Evolutionary conservation across 2,888 invertebrate genomes (phyloP).

Genomic region (Sisyra terminalis): DNA sequence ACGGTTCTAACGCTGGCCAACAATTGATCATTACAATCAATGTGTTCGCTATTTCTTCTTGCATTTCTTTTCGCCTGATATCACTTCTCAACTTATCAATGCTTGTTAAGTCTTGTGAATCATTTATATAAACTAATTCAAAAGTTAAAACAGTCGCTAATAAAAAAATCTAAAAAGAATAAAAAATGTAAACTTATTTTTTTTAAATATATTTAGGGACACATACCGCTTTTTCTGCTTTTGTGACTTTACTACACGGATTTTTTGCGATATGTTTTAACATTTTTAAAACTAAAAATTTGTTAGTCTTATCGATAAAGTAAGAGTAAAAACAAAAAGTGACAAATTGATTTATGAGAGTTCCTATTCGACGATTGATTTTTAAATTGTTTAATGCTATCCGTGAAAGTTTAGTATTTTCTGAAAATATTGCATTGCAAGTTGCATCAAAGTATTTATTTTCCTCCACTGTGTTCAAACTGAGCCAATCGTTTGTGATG

Average conservation of each 20-base stretch:
- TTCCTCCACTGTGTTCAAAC: not conserved
- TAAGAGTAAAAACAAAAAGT: not conserved
- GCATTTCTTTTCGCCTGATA: not conserved
- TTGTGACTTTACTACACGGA: not conserved
- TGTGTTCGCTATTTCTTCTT: not conserved
- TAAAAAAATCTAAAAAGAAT: not conserved
- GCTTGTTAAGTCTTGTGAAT: not conserved
- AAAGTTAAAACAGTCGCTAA: not conserved
- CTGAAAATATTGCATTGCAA: not conserved
- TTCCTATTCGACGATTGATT: not conserved
- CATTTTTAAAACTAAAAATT: not conserved
- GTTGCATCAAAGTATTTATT: not conserved
- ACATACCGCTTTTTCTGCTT: constrained; percentile 3
- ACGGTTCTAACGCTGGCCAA: not conserved
- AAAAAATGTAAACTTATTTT: not conserved
- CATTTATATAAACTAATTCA: not conserved
- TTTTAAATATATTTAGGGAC: not conserved
- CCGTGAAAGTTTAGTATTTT: not conserved
- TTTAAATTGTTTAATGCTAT: constrained; percentile 3
- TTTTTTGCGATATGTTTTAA: not conserved
- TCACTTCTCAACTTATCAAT: not conserved
- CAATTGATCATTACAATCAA: not conserved
- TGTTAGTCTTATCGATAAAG: not conserved
- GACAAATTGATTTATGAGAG: not conserved
- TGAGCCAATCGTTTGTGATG: not conserved